These are phyloP conservation scores for Heliconius himera DNA, from an alignment of 1,140 invertebrate genomes.

Conservation along the genomic window DNA sequence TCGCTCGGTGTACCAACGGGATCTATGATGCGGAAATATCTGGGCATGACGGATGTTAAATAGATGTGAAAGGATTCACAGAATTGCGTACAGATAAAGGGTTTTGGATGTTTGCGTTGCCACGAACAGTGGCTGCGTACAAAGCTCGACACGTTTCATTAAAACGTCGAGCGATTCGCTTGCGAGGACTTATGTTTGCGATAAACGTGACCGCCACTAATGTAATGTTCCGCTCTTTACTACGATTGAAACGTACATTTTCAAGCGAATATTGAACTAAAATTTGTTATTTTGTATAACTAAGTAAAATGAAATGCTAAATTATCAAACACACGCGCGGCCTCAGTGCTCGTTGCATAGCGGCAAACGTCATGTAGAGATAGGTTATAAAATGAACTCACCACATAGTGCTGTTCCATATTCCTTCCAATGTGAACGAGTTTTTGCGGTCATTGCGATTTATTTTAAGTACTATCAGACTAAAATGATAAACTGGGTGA, in stretches of 20 bases:
- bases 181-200: conserved; percentile 36
- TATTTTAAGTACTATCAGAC: conserved; percentile 55
- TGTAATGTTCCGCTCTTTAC: conserved; percentile 26
- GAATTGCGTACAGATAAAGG: conserved; percentile 26
- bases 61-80: conserved; percentile 24
- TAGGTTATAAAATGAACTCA: conserved; percentile 78
- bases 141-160: conserved; percentile 51
- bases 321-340: conserved; percentile 24
- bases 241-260: conserved; percentile 15
- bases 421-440: conserved; percentile 81
- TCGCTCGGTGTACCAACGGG: not conserved
- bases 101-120: conserved; percentile 38
- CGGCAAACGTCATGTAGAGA: conserved; percentile 32
- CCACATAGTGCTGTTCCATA: conserved; percentile 81
- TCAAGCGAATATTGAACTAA: not conserved
- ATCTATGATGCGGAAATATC: conserved; percentile 8
- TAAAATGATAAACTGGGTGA: conserved; percentile 63
- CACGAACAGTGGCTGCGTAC: conserved; percentile 32
- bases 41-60: conserved; percentile 11
- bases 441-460: conserved; percentile 75
- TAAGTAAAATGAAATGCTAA: not conserved
- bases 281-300: not conserved
- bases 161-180: conserved; percentile 41
- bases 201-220: conserved; percentile 38
- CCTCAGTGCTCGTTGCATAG: not conserved